Conservation (phyloP, 2,888 invertebrate genomes). For the Cybosia mesomella region DNA sequence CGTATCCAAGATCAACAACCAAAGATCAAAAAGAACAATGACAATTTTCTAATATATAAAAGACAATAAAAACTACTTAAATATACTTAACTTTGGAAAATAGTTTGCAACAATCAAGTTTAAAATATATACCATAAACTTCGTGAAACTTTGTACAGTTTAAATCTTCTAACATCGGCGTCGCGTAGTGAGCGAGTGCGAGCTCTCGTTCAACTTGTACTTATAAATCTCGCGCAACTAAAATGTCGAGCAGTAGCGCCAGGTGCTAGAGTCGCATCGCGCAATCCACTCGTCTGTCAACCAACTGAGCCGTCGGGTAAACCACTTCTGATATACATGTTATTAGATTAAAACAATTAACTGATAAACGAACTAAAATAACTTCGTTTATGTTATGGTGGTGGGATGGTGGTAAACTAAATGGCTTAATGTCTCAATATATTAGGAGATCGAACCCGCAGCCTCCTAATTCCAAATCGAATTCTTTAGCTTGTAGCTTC, state of each 20-base stretch:
- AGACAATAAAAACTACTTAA: too few relatives aligned
- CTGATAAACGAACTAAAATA: not conserved
- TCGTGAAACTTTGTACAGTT: not conserved
- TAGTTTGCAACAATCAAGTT: too few relatives aligned
- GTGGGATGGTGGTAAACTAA: too few relatives aligned
- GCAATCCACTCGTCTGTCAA: not conserved
- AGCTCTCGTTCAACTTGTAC: conserved; percentile 3
- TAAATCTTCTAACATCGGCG: not conserved
- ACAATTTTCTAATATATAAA: too few relatives aligned
- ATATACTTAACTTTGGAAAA: too few relatives aligned
- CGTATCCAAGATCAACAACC: too few relatives aligned
- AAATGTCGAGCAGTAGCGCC: not conserved
- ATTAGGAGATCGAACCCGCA: too few relatives aligned
- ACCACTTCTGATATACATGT: not conserved
- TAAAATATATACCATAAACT: not conserved
- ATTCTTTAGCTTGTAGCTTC: too few relatives aligned
- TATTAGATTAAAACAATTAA: not conserved
- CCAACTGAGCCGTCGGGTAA: not conserved
- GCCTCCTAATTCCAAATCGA: too few relatives aligned
- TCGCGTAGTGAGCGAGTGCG: not conserved
- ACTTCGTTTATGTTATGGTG: not conserved
- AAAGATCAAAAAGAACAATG: too few relatives aligned
- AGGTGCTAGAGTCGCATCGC: not conserved
- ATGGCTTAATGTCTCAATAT: too few relatives aligned
- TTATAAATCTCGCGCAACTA: not conserved